A percentile compares a stretch with the other conserved stretches of the same genome.
Conservation (phyloP, 2,888 invertebrate genomes). For the Lamproptera curius region DNA sequence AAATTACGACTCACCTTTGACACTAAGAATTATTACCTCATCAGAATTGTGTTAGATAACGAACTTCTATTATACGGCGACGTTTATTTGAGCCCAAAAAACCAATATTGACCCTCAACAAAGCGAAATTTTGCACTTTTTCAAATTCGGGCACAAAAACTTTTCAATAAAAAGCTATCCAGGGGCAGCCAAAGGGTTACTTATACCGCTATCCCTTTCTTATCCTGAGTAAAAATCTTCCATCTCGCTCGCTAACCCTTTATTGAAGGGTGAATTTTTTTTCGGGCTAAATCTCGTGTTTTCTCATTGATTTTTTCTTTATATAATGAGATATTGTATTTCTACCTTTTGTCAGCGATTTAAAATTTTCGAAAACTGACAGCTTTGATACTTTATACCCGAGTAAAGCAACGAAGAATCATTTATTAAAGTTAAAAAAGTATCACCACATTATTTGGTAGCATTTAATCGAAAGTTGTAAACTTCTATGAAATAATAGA, state of each 20-base stretch:
- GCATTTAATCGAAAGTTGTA: too few relatives aligned
- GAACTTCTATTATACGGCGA: conserved; percentile 55
- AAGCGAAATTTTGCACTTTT: conserved; percentile 71
- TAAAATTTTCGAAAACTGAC: conserved; percentile 44
- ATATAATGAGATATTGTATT: conserved; percentile 74
- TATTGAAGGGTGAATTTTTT: conserved; percentile 66
- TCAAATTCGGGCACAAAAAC: conserved; percentile 62
- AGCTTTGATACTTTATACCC: conserved; percentile 21
- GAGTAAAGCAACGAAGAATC: too few relatives aligned
- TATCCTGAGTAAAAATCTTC: conserved; percentile 26
- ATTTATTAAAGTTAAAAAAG: too few relatives aligned
- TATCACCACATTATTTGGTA: too few relatives aligned
- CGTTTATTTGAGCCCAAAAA: conserved; percentile 51
- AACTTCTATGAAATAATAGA: too few relatives aligned
- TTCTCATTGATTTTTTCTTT: conserved; percentile 62
- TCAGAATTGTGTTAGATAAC: conserved; percentile 58
- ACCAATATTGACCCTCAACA: conserved; percentile 71
- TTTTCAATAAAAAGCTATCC: conserved; percentile 52
- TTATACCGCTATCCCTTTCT: conserved; percentile 38
- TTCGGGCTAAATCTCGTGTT: conserved; percentile 71
- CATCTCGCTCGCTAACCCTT: conserved; percentile 63
- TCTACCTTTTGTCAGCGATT: conserved; percentile 46
- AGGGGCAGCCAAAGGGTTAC: conserved; percentile 73
- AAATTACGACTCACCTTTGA: conserved; percentile 23
- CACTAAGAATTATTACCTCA: conserved; percentile 56